These are phyloP conservation scores for Thysanoteuthis rhombus DNA, from an alignment of 2,888 invertebrate species.

Conservation along the genomic window DNA sequence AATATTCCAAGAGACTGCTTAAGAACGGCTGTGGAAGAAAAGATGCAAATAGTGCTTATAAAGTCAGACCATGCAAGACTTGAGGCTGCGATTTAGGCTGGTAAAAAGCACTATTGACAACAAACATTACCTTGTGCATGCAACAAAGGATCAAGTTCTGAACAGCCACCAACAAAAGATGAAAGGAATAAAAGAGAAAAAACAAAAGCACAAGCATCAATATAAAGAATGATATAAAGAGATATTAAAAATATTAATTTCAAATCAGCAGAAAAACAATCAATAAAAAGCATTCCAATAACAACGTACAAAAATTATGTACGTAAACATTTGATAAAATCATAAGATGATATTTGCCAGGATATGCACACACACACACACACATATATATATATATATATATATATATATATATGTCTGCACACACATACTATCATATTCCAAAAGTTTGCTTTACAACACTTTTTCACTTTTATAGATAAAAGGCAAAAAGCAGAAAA, in stretches of 20 bases:
- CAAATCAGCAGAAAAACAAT: neutral
- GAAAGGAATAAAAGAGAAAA: neutral
- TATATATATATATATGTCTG: too few species aligned
- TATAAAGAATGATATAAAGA: neutral
- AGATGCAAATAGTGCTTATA: neutral
- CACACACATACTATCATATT: too few species aligned
- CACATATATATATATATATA: too few species aligned
- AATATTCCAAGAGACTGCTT: neutral
- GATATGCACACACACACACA: too few species aligned
- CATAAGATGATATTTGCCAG: too few species aligned
- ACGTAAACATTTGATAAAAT: neutral
- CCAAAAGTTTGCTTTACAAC: too few species aligned
- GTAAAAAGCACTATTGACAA: neutral
- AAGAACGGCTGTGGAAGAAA: neutral
- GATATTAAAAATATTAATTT: neutral
- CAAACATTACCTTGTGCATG: neutral
- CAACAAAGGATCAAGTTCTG: neutral
- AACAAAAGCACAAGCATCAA: neutral
- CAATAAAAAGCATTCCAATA: neutral
- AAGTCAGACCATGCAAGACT: neutral
- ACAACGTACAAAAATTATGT: neutral
- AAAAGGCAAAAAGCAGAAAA: too few species aligned
- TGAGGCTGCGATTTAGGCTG: neutral
- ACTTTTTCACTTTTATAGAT: too few species aligned
- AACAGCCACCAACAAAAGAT: neutral